Evolutionary conservation across 1,140 invertebrate species (phyloP), one percentile per base, ranked within the genome.

Genomic region (Heliconius congener): DNA sequence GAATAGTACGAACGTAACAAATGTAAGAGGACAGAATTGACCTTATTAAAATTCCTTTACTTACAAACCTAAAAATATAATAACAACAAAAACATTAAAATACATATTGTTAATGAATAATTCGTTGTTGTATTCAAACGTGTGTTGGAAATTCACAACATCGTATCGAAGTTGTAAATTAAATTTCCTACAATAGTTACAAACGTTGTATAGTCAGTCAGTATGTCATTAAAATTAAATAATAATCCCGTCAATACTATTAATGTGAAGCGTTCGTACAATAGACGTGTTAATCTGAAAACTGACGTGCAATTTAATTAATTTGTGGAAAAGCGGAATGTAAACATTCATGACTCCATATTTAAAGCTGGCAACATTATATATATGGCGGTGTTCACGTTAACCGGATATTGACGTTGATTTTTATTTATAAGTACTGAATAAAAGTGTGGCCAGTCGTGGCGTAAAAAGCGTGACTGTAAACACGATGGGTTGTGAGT

Each of bases 211-310:
- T 72, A 72, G 18, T 72, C 71, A 72, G 42, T 46, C 42, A 72
- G 42, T 23, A 23, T 23, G 23, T 46, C 42, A 72, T 72, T 72
- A 72, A 72, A 72, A 72, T 72, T 72, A 72, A 39, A 72, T 72
- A 72, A 72, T 42, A 39, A 72, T 72, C 71, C 71, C 34, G 71
- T 11, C 76, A 18, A 77, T 77, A 71, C 46, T 57, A 60, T 73
- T 73, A 72, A 73, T 55, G 30, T 72, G 55, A 52, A 78, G 55
- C 77, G 77, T 50, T 39, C 55, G 71, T 73, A 50, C 77, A 78
- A 78, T 78, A 72, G 52, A 72, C 77, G 71, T 72, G 77, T 72
- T 78, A 78, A 78, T 78, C 72, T 73, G 77, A 78, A 78, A 78
- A 78, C 34, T 78, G 71, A 78, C 77, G 77, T 73, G 77, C 37